phyloP scores from a whole-genome alignment of 2,888 invertebrate genomes.

The Polymixis lichenea region DNA sequence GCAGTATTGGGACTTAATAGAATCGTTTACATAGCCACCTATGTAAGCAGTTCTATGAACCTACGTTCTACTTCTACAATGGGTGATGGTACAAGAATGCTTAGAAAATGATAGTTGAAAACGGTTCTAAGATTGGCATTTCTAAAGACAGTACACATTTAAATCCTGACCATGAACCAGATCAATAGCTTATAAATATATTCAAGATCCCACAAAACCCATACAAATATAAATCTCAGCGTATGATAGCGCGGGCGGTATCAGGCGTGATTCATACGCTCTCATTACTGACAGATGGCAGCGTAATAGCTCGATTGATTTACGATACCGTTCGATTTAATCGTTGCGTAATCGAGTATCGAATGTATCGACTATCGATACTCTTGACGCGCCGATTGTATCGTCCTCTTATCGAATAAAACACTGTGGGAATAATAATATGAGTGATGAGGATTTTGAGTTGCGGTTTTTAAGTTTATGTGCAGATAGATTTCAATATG shows the following conservation, averaged over 20 bases:
- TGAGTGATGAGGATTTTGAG: constrained; percentile 42
- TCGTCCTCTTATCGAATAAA: constrained; percentile 64
- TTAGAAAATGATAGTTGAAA: no score
- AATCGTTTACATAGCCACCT: neutral
- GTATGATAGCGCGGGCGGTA: constrained; percentile 60
- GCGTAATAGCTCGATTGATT: constrained; percentile 87
- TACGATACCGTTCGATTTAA: constrained; percentile 81
- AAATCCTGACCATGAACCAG: constrained; percentile 30
- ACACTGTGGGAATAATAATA: constrained; percentile 48
- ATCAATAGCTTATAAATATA: constrained; percentile 52
- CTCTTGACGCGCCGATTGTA: constrained; percentile 62
- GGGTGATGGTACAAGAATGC: neutral
- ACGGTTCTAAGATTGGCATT: neutral
- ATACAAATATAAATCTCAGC: constrained; percentile 60
- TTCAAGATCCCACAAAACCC: constrained; percentile 50
- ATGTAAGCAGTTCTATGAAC: no score
- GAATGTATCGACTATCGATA: constrained; percentile 65
- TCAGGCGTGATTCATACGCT: constrained; percentile 84
- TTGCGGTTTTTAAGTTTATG: constrained; percentile 47
- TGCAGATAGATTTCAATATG: constrained; percentile 16
- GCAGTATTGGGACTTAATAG: neutral
- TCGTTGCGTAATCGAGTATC: constrained; percentile 79
- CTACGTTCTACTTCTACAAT: neutral
- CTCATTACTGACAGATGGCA: constrained; percentile 86
- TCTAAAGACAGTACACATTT: neutral